Conservation (phyloP, 1,140 invertebrate species). For the Drosophila tropicalis region DNA sequence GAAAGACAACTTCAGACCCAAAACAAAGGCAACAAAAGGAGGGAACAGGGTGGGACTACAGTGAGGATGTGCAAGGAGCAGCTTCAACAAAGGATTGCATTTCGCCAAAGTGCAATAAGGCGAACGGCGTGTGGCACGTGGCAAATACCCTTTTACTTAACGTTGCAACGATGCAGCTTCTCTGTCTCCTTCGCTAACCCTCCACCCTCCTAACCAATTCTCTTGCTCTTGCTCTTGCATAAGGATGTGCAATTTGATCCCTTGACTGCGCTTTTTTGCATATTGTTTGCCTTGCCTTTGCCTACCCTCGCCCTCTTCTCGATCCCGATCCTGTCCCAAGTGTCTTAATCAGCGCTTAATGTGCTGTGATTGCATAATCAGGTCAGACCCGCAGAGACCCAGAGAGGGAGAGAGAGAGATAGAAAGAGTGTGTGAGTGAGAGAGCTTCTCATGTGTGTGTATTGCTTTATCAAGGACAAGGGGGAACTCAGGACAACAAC, state of each 20-base stretch:
- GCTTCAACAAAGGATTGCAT: conserved; percentile 45
- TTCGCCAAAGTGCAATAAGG: conserved; percentile 32
- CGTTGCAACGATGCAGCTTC: not conserved
- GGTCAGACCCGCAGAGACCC: conserved; percentile 10
- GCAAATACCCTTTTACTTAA: not conserved
- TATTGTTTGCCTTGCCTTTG: conserved; percentile 4
- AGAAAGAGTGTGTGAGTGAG: too few species aligned
- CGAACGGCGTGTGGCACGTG: not conserved
- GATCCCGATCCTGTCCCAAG: conserved; percentile 35
- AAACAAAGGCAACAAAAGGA: not conserved
- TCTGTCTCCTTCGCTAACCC: not conserved
- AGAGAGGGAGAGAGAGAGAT: not conserved
- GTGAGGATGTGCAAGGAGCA: not conserved
- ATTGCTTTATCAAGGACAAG: not conserved
- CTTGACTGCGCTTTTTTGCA: conserved; percentile 8
- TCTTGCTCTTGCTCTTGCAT: not conserved
- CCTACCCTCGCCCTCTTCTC: conserved; percentile 4
- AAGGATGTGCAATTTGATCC: conserved; percentile 1
- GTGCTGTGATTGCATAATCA: conserved; percentile 70
- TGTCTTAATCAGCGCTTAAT: conserved; percentile 72
- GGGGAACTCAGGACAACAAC: not conserved
- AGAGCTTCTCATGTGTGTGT: not conserved
- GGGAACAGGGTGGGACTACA: too few species aligned
- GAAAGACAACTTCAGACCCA: conserved; percentile 1
- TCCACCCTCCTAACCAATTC: not conserved